Conservation (phyloP, 2,113 vertebrate genomes). For the Cichladusa arquata region DNA sequence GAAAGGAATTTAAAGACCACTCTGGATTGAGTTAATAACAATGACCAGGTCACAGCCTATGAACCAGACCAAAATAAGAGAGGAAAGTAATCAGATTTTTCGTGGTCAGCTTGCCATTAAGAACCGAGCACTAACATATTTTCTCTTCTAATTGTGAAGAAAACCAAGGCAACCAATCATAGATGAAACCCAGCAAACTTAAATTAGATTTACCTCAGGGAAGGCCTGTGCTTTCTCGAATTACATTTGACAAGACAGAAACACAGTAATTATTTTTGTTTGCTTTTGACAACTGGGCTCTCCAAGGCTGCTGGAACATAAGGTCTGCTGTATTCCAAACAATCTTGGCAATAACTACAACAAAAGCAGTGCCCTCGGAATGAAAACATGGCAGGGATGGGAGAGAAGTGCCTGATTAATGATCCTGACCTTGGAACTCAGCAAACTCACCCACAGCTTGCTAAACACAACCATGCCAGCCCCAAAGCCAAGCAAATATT, state of each 20-base stretch:
- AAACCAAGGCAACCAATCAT: slow-evolving; percentile 39
- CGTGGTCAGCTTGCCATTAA: neutral
- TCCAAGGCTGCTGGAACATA: slow-evolving; percentile 3
- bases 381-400: neutral
- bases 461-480: neutral
- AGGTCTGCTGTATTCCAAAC: neutral
- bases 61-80: slow-evolving; percentile 43
- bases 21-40: neutral
- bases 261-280: slow-evolving; percentile 35
- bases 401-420: neutral
- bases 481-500: neutral
- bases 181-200: slow-evolving; percentile 32
- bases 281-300: slow-evolving; percentile 12
- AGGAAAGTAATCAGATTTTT: slow-evolving; percentile 26
- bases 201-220: slow-evolving; percentile 48
- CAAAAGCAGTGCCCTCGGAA: neutral
- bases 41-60: slow-evolving; percentile 6
- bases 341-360: neutral
- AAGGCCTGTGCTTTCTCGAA: slow-evolving; percentile 42
- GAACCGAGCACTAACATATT: neutral
- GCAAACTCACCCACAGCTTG: neutral
- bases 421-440: neutral
- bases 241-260: slow-evolving; percentile 24
- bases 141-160: slow-evolving; percentile 59
- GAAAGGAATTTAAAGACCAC: neutral